Evolutionary conservation across 2,113 vertebrate genomes (phyloP).

Genomic region (Crotalus tigris): DNA sequence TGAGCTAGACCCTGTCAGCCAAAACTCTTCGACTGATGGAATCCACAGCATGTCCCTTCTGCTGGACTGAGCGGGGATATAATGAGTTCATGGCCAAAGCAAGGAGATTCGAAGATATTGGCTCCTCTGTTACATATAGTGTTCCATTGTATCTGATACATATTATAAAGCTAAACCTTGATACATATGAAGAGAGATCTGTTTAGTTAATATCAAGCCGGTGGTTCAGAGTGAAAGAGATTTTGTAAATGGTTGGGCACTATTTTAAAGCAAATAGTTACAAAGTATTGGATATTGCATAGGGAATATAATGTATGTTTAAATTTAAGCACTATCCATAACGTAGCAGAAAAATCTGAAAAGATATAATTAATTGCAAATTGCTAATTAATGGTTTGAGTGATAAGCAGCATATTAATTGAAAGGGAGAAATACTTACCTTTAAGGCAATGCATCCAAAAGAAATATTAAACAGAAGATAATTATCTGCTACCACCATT

Average conservation of each 20-base stretch:
- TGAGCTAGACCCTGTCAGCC: too few relatives aligned
- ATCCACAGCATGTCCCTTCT: too few relatives aligned
- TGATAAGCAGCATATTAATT: too few relatives aligned
- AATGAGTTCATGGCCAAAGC: neutral
- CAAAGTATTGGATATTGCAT: neutral
- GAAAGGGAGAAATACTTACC: too few relatives aligned
- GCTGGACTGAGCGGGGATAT: neutral
- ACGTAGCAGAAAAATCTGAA: neutral
- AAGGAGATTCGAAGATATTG: neutral
- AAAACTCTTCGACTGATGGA: too few relatives aligned
- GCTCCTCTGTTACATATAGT: neutral
- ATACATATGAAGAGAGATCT: neutral
- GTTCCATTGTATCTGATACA: neutral
- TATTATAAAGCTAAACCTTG: too few relatives aligned
- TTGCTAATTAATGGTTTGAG: neutral
- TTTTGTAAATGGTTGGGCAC: neutral
- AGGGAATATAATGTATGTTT: neutral
- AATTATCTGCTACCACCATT: too few relatives aligned
- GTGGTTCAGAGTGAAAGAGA: neutral
- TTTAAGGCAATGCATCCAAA: too few relatives aligned
- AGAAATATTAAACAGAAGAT: too few relatives aligned
- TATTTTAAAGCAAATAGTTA: neutral
- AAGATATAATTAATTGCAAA: neutral
- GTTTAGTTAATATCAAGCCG: neutral
- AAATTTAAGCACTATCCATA: too few relatives aligned